Conservation (phyloP, 2,797 vertebrate species). For the Passerculus sandwichensis region DNA sequence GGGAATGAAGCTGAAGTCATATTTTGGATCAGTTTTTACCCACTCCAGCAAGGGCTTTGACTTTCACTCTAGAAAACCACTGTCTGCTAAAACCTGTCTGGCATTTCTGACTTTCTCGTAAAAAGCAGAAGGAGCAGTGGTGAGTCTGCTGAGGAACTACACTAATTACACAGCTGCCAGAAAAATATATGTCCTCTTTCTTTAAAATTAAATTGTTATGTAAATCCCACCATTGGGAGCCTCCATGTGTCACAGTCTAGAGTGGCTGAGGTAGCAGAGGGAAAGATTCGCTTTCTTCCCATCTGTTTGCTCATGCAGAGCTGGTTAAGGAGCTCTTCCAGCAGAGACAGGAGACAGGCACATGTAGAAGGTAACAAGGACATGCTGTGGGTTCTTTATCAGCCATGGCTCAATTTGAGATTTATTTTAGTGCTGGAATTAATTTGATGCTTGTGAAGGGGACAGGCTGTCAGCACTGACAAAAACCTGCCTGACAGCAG, state of each 20-base stretch:
- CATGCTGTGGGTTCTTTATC: conserved; percentile 13
- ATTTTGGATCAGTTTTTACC: neutral
- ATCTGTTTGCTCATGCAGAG: neutral
- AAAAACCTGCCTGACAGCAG: neutral
- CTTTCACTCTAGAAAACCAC: neutral
- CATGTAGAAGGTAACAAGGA: neutral
- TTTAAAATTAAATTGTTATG: conserved; percentile 65
- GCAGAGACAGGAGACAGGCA: neutral
- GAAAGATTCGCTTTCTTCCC: neutral
- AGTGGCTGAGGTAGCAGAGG: neutral
- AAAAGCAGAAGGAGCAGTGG: neutral
- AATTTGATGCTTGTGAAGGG: neutral
- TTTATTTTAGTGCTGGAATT: conserved; percentile 21
- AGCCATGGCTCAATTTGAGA: neutral
- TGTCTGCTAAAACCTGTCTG: neutral
- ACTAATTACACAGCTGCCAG: conserved; percentile 34
- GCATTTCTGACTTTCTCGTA: neutral
- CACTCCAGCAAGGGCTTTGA: neutral
- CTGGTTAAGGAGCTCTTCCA: conserved; percentile 6
- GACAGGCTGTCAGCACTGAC: neutral
- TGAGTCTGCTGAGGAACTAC: neutral
- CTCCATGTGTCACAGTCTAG: neutral
- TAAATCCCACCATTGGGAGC: conserved; percentile 2
- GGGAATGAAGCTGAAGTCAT: neutral
- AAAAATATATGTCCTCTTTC: neutral